Percentiles rank a stretch among this genome's conserved stretches.
phyloP scores from a whole-genome alignment of 2,113 vertebrate species.

The Apteryx mantelli region DNA sequence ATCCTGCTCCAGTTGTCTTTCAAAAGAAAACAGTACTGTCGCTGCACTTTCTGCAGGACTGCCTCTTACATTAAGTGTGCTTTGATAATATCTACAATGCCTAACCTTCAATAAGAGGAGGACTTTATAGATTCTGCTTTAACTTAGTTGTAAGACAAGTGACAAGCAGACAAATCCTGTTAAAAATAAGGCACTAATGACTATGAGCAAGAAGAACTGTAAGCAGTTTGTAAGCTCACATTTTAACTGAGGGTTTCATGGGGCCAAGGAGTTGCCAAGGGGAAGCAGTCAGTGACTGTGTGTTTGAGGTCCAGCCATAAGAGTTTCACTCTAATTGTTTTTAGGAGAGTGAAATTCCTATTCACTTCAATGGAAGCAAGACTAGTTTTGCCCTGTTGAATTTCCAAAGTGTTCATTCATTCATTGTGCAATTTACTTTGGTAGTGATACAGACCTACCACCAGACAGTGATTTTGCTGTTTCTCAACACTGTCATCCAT shows the following conservation, averaged over 20 bases:
- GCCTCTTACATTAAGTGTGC: neutral
- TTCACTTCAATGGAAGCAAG: neutral
- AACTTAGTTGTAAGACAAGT: neutral
- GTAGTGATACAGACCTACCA: neutral
- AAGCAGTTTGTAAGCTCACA: neutral
- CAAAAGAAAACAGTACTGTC: neutral
- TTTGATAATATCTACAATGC: neutral
- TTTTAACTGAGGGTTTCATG: neutral
- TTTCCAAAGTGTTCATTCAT: neutral
- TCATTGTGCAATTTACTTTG: neutral
- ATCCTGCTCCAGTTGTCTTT: neutral
- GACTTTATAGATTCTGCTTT: neutral
- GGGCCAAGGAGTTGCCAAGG: neutral
- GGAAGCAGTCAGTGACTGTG: neutral
- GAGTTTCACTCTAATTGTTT: neutral
- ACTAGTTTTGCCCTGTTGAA: neutral
- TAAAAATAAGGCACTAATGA: neutral
- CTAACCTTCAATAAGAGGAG: neutral
- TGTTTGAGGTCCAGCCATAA: neutral
- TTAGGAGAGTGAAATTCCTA: neutral
- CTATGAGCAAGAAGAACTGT: neutral
- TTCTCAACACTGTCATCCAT: neutral
- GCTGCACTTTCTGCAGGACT: neutral
- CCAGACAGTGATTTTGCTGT: neutral
- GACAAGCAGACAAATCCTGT: neutral